Conservation (phyloP, 2,888 invertebrate species). For the Limnephilus lunatus region DNA sequence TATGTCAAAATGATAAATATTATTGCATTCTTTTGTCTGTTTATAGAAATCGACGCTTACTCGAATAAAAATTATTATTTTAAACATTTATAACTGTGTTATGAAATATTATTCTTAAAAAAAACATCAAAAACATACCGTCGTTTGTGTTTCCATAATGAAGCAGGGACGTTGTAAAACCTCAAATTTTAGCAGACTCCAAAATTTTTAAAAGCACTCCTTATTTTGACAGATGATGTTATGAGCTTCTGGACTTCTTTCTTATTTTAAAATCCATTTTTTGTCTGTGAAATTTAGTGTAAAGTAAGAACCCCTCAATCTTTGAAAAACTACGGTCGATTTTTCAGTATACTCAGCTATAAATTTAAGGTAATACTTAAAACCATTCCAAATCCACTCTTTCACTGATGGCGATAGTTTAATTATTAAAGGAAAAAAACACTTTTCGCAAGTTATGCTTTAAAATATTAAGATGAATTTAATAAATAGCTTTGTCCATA, state of each 20-base stretch:
- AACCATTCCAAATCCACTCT: no score
- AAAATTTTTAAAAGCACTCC: neutral
- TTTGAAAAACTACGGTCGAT: no score
- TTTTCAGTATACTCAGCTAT: no score
- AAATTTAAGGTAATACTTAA: no score
- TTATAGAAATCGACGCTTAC: neutral
- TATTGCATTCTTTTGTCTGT: neutral
- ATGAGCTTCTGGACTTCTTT: neutral
- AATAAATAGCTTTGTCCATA: no score
- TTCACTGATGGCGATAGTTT: no score
- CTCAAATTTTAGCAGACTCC: neutral
- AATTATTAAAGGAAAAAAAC: no score
- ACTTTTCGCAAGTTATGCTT: no score
- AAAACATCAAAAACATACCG: no score
- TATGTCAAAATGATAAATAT: constrained; percentile 2
- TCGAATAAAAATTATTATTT: neutral
- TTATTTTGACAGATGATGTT: neutral
- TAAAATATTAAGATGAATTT: no score
- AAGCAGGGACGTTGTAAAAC: neutral
- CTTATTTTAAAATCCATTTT: neutral
- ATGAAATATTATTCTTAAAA: neutral
- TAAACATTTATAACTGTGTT: neutral
- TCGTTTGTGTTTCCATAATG: neutral
- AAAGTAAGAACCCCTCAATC: no score
- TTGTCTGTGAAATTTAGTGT: neutral